phyloP scores from a whole-genome alignment of 2,113 vertebrate genomes.

The Poecile atricapillus region DNA sequence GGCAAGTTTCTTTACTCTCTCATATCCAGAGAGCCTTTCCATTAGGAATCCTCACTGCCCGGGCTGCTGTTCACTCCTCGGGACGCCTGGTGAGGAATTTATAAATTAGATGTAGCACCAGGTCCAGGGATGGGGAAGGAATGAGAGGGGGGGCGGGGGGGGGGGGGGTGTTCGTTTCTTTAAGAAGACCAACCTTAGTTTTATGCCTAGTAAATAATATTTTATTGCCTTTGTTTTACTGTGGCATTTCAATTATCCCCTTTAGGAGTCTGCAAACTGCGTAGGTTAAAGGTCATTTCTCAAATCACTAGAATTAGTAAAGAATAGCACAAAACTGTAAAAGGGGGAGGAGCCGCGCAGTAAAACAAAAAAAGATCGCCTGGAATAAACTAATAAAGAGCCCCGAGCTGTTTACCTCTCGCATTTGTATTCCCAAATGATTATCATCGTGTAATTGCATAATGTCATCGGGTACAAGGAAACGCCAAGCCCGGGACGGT shows the following conservation, averaged over 20 bases:
- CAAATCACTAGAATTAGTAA: constrained; percentile 78
- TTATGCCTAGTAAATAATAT: constrained; percentile 78
- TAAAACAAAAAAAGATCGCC: constrained; percentile 89
- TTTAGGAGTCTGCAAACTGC: constrained; percentile 72
- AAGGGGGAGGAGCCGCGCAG: constrained; percentile 76
- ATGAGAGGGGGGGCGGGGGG: not conserved
- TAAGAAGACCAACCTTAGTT: constrained; percentile 70
- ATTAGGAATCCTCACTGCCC: not conserved
- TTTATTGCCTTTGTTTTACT: constrained; percentile 79
- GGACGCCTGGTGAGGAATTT: constrained; percentile 52
- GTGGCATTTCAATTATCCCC: constrained; percentile 75
- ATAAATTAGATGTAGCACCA: constrained; percentile 34
- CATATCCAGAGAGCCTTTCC: not conserved
- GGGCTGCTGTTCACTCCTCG: not conserved
- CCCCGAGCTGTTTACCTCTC: constrained; percentile 82
- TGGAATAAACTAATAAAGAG: constrained; percentile 91
- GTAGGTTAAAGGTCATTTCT: constrained; percentile 79
- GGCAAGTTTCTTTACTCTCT: not conserved
- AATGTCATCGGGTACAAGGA: constrained; percentile 3
- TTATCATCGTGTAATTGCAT: constrained; percentile 55
- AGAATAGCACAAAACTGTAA: constrained; percentile 81
- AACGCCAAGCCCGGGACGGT: not conserved
- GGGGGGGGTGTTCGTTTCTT: constrained; percentile 42
- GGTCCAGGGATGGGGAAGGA: not conserved
- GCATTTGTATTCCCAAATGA: constrained; percentile 71